Evolutionary conservation across 1,140 invertebrate species (phyloP), one percentile per base, ranked within the genome.

Genomic region (Octopus sinensis): DNA sequence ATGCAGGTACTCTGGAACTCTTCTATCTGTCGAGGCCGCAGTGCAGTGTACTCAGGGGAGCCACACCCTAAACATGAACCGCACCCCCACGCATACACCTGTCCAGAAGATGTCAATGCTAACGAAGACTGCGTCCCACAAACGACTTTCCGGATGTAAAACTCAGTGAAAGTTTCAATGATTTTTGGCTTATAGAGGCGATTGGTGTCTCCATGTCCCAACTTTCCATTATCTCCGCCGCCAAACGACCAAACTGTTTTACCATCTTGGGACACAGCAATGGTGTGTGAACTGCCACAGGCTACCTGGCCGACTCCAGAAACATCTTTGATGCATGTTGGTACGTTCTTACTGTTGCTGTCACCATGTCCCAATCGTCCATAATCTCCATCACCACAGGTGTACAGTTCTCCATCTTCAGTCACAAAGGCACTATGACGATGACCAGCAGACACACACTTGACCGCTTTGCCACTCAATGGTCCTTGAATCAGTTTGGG

Each of bases 101-200:
- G 94, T 52, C 96, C 96, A 75, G 95, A 96, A 85, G 95, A 93
- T 30, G 96, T 97, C 1, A 98, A 91, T 10, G 96, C 96, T 1
- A 98, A 95, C 0, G 96, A 97, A 90, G 97, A 97, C 89, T 98
- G 97, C 54, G 96, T 97, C 1, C 96, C 96, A 90, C 96, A 98
- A 88, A 97, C 96, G 10, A 98, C 96, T 91, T 97, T 97, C 52
- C 96, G 93, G 3, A 98, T 95, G 2, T 96, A 95, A 51, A 97
- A 91, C 3, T 96, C 96, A 76, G 94, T 94, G 13, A 98, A 91
- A 68, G 95, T 95, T 87, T 98, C 96, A 83, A 98, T 97, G 88
- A 96, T 95, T 92, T 95, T 94, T 4, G 97, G 96, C 80, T 88
- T 89, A 78, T 88, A 89, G 56, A 88, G 91, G 85, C 91, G 91